Evolutionary conservation across 2,797 vertebrate species (phyloP), one percentile per base, ranked within the genome.

Genomic region (Streptopelia turtur): DNA sequence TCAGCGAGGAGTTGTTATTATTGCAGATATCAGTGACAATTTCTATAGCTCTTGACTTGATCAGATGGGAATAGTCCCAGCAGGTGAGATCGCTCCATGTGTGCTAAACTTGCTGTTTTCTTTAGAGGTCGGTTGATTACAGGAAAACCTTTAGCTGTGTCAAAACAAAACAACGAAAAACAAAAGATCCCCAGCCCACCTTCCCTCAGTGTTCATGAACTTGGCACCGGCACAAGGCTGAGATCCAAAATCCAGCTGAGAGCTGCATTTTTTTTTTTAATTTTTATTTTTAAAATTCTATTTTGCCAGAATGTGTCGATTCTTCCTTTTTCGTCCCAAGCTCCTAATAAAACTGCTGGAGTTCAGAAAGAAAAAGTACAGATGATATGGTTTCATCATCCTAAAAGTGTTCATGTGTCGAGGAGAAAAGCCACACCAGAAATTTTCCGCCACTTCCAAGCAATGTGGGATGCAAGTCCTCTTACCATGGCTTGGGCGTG

Each of bases 101-200:
- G 52, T 49, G 82, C 69, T 57, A 56, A 71, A 75, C 65, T 78
- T 45, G 65, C 43, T 89, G 41, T 87, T 92, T 87, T 87, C 78
- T 87, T 79, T 55, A 80, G 78, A 72, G 80, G 63, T 22, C 1
- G 6, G 30, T 76, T 89, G 87, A 87, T 80, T 84, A 53, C 78
- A 92, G 93, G 87, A 94, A 90, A 87, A 76, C 33, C 45, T 94
- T 92, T n/a, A 61, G 45, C 63, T 61, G 23, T 86, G 84, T 83
- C 87, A 83, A 47, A 90, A 8, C 61, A 83, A 76, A 90, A 53
- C 57, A 68, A 70, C 71, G 74, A 56, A 79, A 89, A 83, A 81
- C 72, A 63, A 80, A 80, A 92, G 65, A 37, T 69, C 21, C 41
- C 37, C 65, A 87, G 55, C 77, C 37, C 68, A 55, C 24, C 61